Evolutionary conservation across 2,113 vertebrate genomes (phyloP).

Genomic region (Nothoprocta perdicaria): DNA sequence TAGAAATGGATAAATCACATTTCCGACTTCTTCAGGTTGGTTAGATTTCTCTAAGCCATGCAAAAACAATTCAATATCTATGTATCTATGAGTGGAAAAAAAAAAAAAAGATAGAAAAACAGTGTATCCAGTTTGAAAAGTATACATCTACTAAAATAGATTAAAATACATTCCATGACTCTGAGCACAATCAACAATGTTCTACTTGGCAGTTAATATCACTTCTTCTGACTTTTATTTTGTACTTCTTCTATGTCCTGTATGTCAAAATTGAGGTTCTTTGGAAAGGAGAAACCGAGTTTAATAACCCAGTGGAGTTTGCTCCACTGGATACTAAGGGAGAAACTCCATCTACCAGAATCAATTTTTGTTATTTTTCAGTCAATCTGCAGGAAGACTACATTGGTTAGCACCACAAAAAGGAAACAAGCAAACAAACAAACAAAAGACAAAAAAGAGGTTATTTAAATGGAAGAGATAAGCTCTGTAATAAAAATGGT

Average conservation of each 20-base stretch:
- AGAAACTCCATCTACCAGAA: background rate
- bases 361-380: background rate
- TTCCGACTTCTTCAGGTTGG: conserved; percentile 7
- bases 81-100: background rate
- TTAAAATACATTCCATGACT: conserved; percentile 31
- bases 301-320: background rate
- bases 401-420: background rate
- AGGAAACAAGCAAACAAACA: too few species aligned
- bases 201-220: background rate
- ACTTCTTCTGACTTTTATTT: background rate
- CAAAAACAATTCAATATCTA: background rate
- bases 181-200: background rate
- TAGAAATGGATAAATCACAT: conserved; percentile 21
- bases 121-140: conserved; percentile 14
- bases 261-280: conserved; percentile 15
- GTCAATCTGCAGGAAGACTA: background rate
- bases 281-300: background rate
- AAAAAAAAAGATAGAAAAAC: background rate
- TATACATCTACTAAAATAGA: background rate
- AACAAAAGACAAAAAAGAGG: background rate
- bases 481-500: background rate
- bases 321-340: background rate
- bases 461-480: rapidly evolving
- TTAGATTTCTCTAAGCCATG: background rate
- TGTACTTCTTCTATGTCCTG: background rate